Evolutionary conservation across 2,113 vertebrate genomes (phyloP).

Genomic region (Vireo altiloquus): DNA sequence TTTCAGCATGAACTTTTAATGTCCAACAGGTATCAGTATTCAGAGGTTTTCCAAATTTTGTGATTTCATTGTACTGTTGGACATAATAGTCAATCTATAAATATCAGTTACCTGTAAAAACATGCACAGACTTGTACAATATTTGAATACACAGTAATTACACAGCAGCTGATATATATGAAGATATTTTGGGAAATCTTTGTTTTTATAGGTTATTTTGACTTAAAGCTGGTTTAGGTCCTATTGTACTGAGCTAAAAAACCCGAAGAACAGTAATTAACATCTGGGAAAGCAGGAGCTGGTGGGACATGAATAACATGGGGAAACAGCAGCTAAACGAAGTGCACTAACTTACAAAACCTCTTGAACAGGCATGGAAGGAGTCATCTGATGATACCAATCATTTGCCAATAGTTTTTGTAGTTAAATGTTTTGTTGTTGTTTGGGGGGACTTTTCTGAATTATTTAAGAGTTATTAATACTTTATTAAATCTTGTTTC

Average conservation of each 20-base stretch:
- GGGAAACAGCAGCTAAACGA: neutral
- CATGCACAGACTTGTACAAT: neutral
- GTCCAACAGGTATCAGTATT: neutral
- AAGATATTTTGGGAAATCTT: neutral
- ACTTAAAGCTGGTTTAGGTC: neutral
- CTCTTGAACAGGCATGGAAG: neutral
- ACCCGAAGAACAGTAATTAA: neutral
- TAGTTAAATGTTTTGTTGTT: neutral
- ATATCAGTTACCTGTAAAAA: neutral
- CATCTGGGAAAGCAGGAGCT: neutral
- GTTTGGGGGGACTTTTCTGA: neutral
- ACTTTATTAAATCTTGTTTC: constrained; percentile 1
- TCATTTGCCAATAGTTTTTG: neutral
- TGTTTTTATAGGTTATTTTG: neutral
- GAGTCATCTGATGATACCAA: neutral
- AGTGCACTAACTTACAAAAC: neutral
- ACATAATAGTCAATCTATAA: neutral
- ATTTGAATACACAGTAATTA: neutral
- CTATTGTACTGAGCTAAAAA: neutral
- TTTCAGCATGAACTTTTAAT: neutral
- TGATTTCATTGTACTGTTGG: neutral
- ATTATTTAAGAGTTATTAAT: neutral
- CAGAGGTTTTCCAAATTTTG: neutral
- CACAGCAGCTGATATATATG: neutral
- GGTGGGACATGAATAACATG: neutral